Conservation (phyloP, 2,888 invertebrate species). For the Cryptocephalus moraei region DNA sequence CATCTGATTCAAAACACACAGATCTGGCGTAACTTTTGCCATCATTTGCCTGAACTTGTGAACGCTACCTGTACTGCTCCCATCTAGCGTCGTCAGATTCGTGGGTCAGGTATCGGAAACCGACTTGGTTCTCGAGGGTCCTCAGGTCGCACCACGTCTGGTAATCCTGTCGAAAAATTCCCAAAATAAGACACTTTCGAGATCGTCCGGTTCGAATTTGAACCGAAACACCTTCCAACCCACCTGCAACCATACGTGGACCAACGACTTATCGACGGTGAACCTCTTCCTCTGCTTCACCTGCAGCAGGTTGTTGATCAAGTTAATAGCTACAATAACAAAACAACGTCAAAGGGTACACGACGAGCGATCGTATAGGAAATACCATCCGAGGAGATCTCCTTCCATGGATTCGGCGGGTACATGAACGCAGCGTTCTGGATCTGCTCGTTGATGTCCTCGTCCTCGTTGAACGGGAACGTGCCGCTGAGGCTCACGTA, state of each 20-base stretch:
- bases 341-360: constrained; percentile 5
- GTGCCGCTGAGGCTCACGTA: constrained; percentile 98
- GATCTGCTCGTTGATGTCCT: constrained; percentile 98
- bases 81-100: constrained; percentile 90
- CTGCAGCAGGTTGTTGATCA: constrained; percentile 95
- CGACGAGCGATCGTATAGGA: constrained; percentile 1
- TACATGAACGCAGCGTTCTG: constrained; percentile 99
- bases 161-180: constrained; percentile 53
- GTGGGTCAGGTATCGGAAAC: constrained; percentile 78
- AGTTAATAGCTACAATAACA: constrained; percentile 76
- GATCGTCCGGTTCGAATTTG: too few relatives aligned
- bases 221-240: background rate
- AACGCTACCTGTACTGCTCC: constrained; percentile 41
- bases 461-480: constrained; percentile 99
- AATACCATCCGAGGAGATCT: constrained; percentile 82
- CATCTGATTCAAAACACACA: too few relatives aligned
- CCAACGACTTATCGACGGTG: constrained; percentile 91
- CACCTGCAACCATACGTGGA: constrained; percentile 94
- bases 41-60: too few relatives aligned
- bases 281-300: constrained; percentile 91
- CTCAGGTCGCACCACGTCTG: constrained; percentile 93
- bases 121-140: constrained; percentile 64
- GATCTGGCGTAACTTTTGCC: constrained; percentile 32
- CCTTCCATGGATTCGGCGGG: constrained; percentile 95
- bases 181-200: background rate